These are phyloP conservation scores for Drosophila diplacantha DNA, from an alignment of 2,888 invertebrate genomes.

Conservation along the genomic window DNA sequence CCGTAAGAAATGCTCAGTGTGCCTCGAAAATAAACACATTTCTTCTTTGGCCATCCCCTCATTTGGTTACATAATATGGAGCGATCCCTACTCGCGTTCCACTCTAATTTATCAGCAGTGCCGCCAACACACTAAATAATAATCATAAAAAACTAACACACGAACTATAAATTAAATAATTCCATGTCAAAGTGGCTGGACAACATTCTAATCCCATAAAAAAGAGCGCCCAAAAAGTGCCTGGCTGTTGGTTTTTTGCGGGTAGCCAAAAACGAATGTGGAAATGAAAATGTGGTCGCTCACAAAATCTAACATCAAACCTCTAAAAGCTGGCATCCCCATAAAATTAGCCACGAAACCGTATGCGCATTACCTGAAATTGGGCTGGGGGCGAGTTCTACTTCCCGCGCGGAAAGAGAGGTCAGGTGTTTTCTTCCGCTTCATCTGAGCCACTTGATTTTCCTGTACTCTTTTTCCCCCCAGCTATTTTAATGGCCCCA, in stretches of 20 bases:
- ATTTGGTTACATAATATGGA: constrained; percentile 38
- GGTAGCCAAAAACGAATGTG: constrained; percentile 39
- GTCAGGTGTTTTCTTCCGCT: constrained; percentile 33
- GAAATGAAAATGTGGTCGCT: constrained; percentile 46
- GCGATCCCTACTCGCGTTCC: constrained; percentile 15
- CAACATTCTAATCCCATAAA: constrained; percentile 72
- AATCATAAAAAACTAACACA: constrained; percentile 43
- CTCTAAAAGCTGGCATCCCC: constrained; percentile 40
- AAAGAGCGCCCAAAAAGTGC: constrained; percentile 40
- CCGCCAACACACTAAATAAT: constrained; percentile 52
- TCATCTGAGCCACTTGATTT: constrained; percentile 27
- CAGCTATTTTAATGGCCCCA: constrained; percentile 49
- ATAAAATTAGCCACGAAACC: constrained; percentile 19
- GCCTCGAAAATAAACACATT: background rate
- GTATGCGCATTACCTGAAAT: constrained; percentile 16
- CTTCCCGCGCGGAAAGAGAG: constrained; percentile 17
- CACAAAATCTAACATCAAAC: constrained; percentile 4
- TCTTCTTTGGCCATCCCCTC: constrained; percentile 4
- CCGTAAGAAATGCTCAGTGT: background rate
- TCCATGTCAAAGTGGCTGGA: constrained; percentile 58
- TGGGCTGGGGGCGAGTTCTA: constrained; percentile 8
- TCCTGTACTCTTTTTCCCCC: constrained; percentile 1
- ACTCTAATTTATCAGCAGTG: constrained; percentile 49
- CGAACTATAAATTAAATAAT: constrained; percentile 57
- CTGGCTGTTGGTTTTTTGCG: constrained; percentile 11